Percentiles rank a stretch among this genome's conserved stretches.
phyloP scores from a whole-genome alignment of 2,797 vertebrate species.

The Arrhamphus sclerolepis region DNA sequence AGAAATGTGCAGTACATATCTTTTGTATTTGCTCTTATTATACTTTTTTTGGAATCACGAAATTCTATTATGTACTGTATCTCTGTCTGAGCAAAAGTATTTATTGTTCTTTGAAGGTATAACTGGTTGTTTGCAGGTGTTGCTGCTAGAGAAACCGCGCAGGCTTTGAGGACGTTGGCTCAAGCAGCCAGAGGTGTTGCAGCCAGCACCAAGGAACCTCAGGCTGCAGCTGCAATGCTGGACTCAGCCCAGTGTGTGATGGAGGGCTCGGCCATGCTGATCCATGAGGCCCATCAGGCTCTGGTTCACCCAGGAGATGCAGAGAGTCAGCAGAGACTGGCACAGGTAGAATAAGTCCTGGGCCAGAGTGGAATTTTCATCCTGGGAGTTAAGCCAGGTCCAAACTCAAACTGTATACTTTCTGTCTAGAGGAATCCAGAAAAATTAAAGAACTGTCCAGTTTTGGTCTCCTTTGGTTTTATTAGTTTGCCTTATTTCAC shows the following conservation, averaged over 20 bases:
- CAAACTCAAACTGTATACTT: background rate
- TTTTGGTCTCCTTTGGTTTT: no score
- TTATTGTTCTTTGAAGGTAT: background rate
- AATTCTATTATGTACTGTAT: background rate
- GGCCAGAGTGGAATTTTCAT: background rate
- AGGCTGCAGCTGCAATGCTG: slow-evolving; percentile 91
- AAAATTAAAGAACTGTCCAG: no score
- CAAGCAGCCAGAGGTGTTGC: slow-evolving; percentile 96
- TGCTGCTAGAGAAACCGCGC: slow-evolving; percentile 95
- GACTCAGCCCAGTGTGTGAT: slow-evolving; percentile 96
- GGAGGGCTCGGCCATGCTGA: slow-evolving; percentile 97
- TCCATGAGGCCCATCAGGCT: slow-evolving; percentile 96
- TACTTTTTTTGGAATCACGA: background rate
- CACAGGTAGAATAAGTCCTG: slow-evolving; percentile 84
- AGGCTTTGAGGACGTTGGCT: slow-evolving; percentile 94
- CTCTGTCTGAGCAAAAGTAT: background rate
- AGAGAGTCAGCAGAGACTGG: slow-evolving; percentile 96
- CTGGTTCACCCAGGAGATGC: slow-evolving; percentile 93
- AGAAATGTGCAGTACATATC: background rate
- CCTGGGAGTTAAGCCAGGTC: background rate
- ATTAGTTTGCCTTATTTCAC: no score
- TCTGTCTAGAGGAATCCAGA: background rate
- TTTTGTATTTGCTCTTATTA: background rate
- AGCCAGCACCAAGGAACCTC: slow-evolving; percentile 90
- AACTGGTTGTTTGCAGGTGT: slow-evolving; percentile 82